Evolutionary conservation across 2,888 invertebrate genomes (phyloP).

Genomic region (Mimumesa dahlbomi): DNA sequence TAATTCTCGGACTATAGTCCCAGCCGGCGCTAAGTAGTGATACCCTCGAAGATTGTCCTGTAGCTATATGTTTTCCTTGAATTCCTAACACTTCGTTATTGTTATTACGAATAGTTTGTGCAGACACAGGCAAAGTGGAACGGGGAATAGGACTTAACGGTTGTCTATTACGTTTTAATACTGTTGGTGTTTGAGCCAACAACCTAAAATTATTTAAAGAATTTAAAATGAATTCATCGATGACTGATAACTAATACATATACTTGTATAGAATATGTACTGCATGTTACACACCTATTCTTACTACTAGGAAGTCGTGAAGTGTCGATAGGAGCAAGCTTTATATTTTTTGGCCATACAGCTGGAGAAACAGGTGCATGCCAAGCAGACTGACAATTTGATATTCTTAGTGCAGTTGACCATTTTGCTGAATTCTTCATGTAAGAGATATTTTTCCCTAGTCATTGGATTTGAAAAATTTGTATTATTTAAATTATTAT

Average conservation of each 20-base stretch:
- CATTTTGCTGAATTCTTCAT: conserved; percentile 62
- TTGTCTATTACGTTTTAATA: conserved; percentile 64
- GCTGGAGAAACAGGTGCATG: conserved; percentile 71
- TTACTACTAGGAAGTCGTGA: conserved; percentile 73
- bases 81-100: conserved; percentile 62
- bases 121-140: conserved; percentile 57
- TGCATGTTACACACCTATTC: conserved; percentile 65
- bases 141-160: conserved; percentile 73
- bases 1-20: conserved; percentile 59
- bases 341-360: conserved; percentile 75
- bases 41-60: conserved; percentile 60
- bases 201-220: conserved; percentile 49
- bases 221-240: conserved; percentile 6
- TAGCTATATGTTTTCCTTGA: conserved; percentile 69
- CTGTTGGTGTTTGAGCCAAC: conserved; percentile 58
- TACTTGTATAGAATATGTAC: background rate
- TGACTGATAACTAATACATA: no score
- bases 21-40: conserved; percentile 48
- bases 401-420: conserved; percentile 60
- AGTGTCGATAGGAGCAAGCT: conserved; percentile 75
- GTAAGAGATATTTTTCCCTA: conserved; percentile 46
- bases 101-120: conserved; percentile 49
- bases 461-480: conserved; percentile 36
- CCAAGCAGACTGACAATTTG: conserved; percentile 75
- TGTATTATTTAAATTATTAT: background rate